Conservation (phyloP, 2,113 vertebrate species). For the Chloropsis cyanopogon region DNA sequence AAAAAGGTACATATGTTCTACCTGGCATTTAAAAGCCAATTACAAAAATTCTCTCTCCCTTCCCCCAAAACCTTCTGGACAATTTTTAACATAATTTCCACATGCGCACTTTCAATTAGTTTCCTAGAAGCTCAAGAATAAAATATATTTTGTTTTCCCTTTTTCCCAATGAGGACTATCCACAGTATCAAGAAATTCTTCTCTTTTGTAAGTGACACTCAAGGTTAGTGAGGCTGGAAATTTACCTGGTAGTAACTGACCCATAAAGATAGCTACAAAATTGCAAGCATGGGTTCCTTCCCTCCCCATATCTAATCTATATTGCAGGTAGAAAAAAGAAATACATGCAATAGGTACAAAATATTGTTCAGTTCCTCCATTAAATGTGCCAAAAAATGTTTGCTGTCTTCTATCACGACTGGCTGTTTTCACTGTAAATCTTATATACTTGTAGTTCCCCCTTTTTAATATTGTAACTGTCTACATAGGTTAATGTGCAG, state of each 20-base stretch:
- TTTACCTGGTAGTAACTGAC: neutral
- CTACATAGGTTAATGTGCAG: neutral
- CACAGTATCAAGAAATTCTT: neutral
- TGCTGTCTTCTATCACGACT: constrained; percentile 2
- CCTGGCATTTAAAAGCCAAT: neutral
- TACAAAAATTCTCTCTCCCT: neutral
- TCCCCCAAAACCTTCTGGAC: neutral
- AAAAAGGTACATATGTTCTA: neutral
- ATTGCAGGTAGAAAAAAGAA: neutral
- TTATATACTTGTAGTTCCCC: neutral
- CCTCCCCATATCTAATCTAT: neutral
- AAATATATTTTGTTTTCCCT: neutral
- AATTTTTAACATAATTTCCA: neutral
- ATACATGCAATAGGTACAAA: neutral
- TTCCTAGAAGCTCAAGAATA: constrained; percentile 10
- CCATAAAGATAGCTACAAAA: neutral
- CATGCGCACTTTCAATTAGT: neutral
- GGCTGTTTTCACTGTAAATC: neutral
- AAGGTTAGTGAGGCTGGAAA: neutral
- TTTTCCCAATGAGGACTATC: neutral
- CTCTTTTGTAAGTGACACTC: neutral
- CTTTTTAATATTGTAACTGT: neutral
- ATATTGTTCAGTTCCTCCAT: neutral
- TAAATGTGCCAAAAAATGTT: neutral
- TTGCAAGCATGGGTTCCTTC: neutral